A percentile compares a stretch with the other conserved stretches of the same genome.
These are phyloP conservation scores for Osmerus eperlanus DNA, from an alignment of 2,113 vertebrate species.

Conservation along the genomic window DNA sequence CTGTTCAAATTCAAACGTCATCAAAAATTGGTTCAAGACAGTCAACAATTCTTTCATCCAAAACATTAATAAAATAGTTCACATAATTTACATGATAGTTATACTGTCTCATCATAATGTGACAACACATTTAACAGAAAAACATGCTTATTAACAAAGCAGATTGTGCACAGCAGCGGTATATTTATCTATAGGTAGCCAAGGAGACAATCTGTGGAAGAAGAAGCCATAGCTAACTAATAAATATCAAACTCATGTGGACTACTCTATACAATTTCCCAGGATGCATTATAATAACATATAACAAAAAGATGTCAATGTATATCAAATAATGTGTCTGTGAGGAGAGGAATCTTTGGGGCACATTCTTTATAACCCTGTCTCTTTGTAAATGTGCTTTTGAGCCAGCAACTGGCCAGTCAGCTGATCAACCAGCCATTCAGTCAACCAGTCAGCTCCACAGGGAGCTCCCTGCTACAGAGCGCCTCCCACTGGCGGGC, in stretches of 20 bases:
- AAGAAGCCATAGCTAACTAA: conserved; percentile 41
- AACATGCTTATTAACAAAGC: conserved; percentile 33
- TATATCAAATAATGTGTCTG: conserved; percentile 51
- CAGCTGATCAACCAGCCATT: not conserved
- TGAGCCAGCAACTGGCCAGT: not conserved
- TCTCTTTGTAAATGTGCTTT: conserved; percentile 6
- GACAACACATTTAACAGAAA: not conserved
- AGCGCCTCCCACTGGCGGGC: conserved; percentile 94
- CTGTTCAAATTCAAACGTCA: not conserved
- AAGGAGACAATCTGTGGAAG: conserved; percentile 20
- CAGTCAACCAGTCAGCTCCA: conserved; percentile 85
- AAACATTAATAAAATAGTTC: not conserved
- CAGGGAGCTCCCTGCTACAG: conserved; percentile 90
- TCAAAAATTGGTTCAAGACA: not conserved
- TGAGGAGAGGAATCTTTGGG: conserved; percentile 17
- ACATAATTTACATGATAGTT: not conserved
- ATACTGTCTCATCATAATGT: conserved; percentile 1
- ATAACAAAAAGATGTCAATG: conserved; percentile 48
- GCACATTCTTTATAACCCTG: conserved; percentile 28
- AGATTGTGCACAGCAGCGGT: conserved; percentile 50
- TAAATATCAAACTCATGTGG: conserved; percentile 50
- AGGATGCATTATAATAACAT: conserved; percentile 53
- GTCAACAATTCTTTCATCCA: not conserved
- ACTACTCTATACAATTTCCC: conserved; percentile 71
- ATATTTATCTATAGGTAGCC: conserved; percentile 37